A percentile compares a stretch with the other conserved stretches of the same genome.
phyloP scores from a whole-genome alignment of 2,797 vertebrate genomes.

The Tragopan temminckii region DNA sequence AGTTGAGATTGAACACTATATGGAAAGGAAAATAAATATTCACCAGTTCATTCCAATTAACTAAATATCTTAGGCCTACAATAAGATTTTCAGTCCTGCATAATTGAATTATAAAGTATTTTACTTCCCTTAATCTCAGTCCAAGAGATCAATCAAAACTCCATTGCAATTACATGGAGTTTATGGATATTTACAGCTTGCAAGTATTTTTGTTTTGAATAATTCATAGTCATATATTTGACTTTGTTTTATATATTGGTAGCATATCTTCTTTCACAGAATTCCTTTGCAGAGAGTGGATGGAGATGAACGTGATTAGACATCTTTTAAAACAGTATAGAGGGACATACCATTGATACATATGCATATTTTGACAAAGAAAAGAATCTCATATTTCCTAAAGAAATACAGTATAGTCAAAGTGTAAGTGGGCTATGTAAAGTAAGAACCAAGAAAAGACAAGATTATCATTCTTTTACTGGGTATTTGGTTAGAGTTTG shows the following conservation, averaged over 20 bases:
- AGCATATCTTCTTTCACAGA: not conserved
- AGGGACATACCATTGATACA: not conserved
- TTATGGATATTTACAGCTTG: not conserved
- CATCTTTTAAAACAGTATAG: not conserved
- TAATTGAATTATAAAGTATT: slow-evolving; percentile 9
- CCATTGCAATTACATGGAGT: not conserved
- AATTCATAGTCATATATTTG: not conserved
- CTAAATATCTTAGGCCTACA: not conserved
- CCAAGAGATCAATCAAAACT: slow-evolving; percentile 28
- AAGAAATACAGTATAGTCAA: not conserved
- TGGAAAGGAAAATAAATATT: slow-evolving; percentile 14
- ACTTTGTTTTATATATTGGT: not conserved
- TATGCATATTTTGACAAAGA: not conserved
- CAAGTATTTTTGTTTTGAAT: slow-evolving; percentile 28
- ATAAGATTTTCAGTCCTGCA: not conserved
- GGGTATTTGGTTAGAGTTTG: not conserved
- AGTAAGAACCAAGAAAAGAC: not conserved
- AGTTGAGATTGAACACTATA: rapidly evolving
- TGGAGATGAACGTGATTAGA: not conserved
- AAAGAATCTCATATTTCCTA: not conserved
- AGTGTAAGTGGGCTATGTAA: not conserved
- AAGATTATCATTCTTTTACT: not conserved
- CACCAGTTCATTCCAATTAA: not conserved
- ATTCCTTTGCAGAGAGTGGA: not conserved
- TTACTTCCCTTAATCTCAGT: not conserved